Evolutionary conservation across 2,888 invertebrate genomes (phyloP), one percentile per base, ranked within the genome.

Genomic region (Andrena bicolor): DNA sequence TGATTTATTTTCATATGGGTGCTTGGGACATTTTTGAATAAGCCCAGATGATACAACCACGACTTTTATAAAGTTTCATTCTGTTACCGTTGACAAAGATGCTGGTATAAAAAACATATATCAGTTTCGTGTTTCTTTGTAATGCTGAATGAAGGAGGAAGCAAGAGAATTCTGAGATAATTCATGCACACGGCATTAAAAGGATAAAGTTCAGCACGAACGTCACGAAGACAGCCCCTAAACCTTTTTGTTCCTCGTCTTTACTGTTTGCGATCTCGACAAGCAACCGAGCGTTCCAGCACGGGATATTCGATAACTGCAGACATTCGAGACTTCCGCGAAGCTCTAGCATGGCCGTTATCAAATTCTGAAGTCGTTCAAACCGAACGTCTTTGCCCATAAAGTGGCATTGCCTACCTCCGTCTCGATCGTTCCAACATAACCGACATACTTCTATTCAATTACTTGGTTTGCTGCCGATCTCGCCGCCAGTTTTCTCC

Each of bases 281-380:
- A 72, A 58, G 65, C 28, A 69, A 82, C 70, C 73, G 56, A 20
- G 51, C 53, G 48, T 79, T 68, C 41, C 73, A 75, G 70, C 58
- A 41, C 30, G 53, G 23, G 69, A 72, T 74, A 58, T 84, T 82
- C 82, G 60, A 70, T 82, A 85, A 76, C 64, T 74, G 79, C 64
- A 26, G 32, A 41, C 60, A 76, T 71, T 75, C 70, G 41, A 75
- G 61, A 72, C 51, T 69, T 79, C 51, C 61, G 20, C n/a, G 28
- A 64, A 32, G 53, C 60, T 82, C 63, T 64, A 65, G 74, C 61
- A 64, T 61, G 71, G 20, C 64, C 49, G 82, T 85, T 85, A 85
- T 82, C 72, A 82, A 85, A 85, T 85, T 85, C 69, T 69, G 63
- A 80, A 80, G 82, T 82, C 73, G 74, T 82, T 79, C 48, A 48